Evolutionary conservation across 2,888 invertebrate genomes (phyloP).

Genomic region (Apamea sordens): DNA sequence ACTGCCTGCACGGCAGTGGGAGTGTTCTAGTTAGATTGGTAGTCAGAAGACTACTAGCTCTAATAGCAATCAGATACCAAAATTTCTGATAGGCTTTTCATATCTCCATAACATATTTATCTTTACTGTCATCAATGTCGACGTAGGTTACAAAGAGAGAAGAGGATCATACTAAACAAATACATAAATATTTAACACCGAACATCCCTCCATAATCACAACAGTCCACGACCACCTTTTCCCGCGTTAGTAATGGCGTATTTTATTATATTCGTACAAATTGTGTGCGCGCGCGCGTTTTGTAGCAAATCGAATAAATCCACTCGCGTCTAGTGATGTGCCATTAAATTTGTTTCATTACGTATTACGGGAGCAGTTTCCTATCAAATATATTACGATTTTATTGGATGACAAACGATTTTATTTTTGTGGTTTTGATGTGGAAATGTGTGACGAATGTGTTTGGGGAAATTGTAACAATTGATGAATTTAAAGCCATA

Average conservation of each 20-base stretch:
- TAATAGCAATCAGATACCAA: neutral
- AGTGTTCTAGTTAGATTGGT: too few relatives aligned
- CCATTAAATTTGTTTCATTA: constrained; percentile 59
- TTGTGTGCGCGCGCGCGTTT: constrained; percentile 55
- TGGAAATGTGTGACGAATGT: constrained; percentile 6
- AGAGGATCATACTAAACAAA: neutral
- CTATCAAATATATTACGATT: constrained; percentile 53
- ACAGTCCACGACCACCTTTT: constrained; percentile 21
- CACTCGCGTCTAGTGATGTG: constrained; percentile 51
- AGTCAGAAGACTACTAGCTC: neutral
- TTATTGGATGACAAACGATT: constrained; percentile 56
- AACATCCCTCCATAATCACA: neutral
- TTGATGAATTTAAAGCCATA: neutral
- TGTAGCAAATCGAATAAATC: constrained; percentile 62
- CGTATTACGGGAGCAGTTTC: constrained; percentile 51
- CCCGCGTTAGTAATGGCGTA: constrained; percentile 49
- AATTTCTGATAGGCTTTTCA: neutral
- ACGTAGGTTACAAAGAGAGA: neutral
- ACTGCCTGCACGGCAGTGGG: too few relatives aligned
- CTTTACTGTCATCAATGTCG: neutral
- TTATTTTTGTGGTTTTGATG: constrained; percentile 28
- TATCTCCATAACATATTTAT: neutral
- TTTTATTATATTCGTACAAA: constrained; percentile 66
- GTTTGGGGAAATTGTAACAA: neutral
- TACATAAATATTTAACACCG: neutral